A percentile compares a stretch with the other conserved stretches of the same genome.
Evolutionary conservation across 2,797 vertebrate species (phyloP).

Genomic region (Denticeps clupeoides): DNA sequence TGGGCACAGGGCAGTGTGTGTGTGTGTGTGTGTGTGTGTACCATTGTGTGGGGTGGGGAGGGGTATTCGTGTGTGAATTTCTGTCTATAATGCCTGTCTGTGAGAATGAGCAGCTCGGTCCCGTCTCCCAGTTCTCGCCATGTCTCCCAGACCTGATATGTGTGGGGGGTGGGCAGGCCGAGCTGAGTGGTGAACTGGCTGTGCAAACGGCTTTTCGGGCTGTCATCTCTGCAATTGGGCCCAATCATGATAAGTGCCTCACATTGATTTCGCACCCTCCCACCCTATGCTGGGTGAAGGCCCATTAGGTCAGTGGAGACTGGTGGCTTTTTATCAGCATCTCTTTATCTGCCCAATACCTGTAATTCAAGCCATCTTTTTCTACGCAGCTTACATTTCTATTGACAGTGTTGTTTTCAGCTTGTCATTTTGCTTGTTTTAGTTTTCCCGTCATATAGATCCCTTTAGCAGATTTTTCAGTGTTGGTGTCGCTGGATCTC

Average conservation of each 20-base stretch:
- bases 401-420: background rate
- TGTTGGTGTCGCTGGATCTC: too few relatives aligned
- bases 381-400: constrained; percentile 21
- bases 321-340: constrained; percentile 47
- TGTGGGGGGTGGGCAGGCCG: background rate
- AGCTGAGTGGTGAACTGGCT: constrained; percentile 15
- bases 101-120: too few relatives aligned
- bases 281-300: constrained; percentile 41
- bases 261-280: constrained; percentile 48
- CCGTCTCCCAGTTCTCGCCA: too few relatives aligned
- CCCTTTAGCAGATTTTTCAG: too few relatives aligned
- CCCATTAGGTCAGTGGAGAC: constrained; percentile 48
- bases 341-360: constrained; percentile 44
- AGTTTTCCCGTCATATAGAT: too few relatives aligned
- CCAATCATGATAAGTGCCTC: constrained; percentile 59
- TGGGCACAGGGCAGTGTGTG: constrained; percentile 19
- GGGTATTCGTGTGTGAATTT: too few relatives aligned
- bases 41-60: too few relatives aligned
- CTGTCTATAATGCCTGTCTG: too few relatives aligned
- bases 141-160: too few relatives aligned
- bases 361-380: constrained; percentile 34
- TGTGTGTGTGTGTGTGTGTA: background rate
- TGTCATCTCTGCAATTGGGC: constrained; percentile 37
- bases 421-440: background rate
- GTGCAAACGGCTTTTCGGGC: constrained; percentile 34